Base-by-base conservation (phyloP, 2,797 vertebrate species). In the Alosa sapidissima region DNA sequence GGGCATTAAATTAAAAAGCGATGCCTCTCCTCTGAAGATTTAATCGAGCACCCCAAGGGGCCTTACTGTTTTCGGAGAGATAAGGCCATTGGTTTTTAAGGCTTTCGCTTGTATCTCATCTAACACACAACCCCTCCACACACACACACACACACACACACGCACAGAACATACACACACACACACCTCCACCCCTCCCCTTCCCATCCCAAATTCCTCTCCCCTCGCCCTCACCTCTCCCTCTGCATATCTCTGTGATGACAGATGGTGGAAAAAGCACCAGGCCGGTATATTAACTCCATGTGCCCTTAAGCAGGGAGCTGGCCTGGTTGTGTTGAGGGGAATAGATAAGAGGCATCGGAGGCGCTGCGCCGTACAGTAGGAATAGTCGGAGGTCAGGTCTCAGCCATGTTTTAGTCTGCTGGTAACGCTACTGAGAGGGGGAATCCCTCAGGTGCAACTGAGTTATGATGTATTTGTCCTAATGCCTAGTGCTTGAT, bases 31-130 rank as follows among this genome's bases (percentile, higher is more conserved):
- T 58, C 19, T 58, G n/a, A 58, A 58, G 55, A 58, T 58, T 21
- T 58, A 58, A 58, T 58, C 55, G 55, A n/a, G 55, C 14, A 10
- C 51, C 55, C 68, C 11, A 11, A 14, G 41, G 33, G 68, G 14
- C 68, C 68, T 75, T 11, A 45, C 11, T 75, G 68, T 75, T 75
- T 65, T 75, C 16, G 33, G 68, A 75, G 14, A 75, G 68, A 75
- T 75, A 41, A 75, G 33, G 36, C 33, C 41, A 45, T 45, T 41
- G 33, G 13, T 75, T 75, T 75, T 45, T 75, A 36, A 11, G 33
- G 33, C 5, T 75, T 41, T 36, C 16, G 33, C 68, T 45, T 41
- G 68, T 14, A 33, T 65, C 62, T 65, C 62, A 24, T 65, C 28
- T 75, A 14, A 68, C 11, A 52, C 0, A 10, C 10, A 10, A 11